A percentile compares a stretch with the other conserved stretches of the same genome.
Conservation (phyloP, 2,113 vertebrate species). For the Cygnus buccinator region DNA sequence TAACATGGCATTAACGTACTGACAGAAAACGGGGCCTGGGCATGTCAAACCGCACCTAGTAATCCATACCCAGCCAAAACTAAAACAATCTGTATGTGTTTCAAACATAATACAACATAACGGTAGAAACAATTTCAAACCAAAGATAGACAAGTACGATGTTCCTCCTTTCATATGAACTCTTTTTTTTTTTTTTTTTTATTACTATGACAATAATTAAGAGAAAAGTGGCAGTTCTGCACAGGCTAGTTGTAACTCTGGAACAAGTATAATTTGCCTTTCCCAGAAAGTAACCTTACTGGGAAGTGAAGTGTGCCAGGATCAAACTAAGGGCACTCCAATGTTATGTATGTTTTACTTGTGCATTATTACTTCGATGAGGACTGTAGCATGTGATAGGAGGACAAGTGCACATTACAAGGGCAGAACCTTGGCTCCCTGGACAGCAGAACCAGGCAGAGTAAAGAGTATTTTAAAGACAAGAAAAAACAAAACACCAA, state of each 20-base stretch:
- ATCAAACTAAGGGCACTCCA: not conserved
- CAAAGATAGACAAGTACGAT: not conserved
- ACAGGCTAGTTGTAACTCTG: not conserved
- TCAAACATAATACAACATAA: not conserved
- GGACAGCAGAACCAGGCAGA: constrained; percentile 33
- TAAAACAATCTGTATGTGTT: not conserved
- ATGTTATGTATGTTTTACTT: not conserved
- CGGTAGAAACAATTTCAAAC: not conserved
- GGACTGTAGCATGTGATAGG: not conserved
- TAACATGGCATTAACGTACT: not conserved
- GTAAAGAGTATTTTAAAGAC: not conserved
- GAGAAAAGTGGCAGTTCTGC: not conserved
- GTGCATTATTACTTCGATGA: not conserved
- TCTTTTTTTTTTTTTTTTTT: not conserved
- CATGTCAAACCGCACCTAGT: not conserved
- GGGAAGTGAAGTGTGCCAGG: not conserved
- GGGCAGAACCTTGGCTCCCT: constrained; percentile 32
- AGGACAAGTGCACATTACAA: constrained; percentile 42
- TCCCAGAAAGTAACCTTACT: not conserved
- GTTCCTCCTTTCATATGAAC: not conserved
- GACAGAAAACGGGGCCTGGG: not conserved
- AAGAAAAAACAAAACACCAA: not conserved
- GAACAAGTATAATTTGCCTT: not conserved
- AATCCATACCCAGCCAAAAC: not conserved
- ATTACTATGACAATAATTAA: not conserved